Evolutionary conservation across 2,113 vertebrate genomes (phyloP).

Genomic region (Bettongia penicillata): DNA sequence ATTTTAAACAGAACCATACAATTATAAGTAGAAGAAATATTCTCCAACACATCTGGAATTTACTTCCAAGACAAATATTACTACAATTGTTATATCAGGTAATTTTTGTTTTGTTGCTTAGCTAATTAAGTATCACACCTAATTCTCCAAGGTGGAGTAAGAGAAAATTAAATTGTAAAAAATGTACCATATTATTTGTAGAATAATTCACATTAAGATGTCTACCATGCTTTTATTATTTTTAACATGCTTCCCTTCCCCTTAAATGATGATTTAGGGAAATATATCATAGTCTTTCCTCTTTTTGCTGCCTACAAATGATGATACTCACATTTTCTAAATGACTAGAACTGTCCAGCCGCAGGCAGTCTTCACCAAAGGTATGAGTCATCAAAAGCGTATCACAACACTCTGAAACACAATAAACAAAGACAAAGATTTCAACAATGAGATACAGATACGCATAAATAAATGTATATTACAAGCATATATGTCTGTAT

Average conservation of each 20-base stretch:
- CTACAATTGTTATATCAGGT: neutral
- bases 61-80: neutral
- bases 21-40: neutral
- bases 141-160: neutral
- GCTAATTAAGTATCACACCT: neutral
- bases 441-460: conserved; percentile 1
- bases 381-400: conserved; percentile 15
- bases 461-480: neutral
- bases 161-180: neutral
- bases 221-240: conserved; percentile 14
- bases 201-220: conserved; percentile 25
- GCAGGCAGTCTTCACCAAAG: conserved; percentile 30
- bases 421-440: neutral
- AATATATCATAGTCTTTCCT: neutral
- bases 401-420: conserved; percentile 28
- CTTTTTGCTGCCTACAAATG: neutral
- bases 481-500: neutral
- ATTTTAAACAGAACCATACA: neutral
- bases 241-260: neutral
- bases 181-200: neutral
- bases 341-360: neutral
- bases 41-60: neutral
- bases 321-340: neutral
- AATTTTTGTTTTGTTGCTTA: neutral
- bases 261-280: neutral